A percentile compares a stretch with the other conserved stretches of the same genome.
Conservation (phyloP, 2,888 invertebrate species). For the Hirtodrosophila cameraria region DNA sequence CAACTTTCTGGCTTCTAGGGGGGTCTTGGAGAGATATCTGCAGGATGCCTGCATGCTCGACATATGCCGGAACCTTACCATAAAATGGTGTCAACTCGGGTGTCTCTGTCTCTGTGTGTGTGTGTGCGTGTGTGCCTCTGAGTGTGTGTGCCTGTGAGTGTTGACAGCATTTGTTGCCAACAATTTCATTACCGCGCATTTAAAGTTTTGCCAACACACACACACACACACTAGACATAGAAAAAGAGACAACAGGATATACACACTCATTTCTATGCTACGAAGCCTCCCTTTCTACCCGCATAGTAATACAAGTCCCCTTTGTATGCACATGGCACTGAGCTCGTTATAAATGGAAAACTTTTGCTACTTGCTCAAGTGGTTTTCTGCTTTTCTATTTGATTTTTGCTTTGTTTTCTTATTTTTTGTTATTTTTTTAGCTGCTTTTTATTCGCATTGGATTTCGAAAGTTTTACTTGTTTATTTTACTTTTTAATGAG, state of each 20-base stretch:
- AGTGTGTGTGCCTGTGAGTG: constrained; percentile 39
- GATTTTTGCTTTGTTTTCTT: constrained; percentile 40
- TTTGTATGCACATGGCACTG: constrained; percentile 44
- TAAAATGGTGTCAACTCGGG: constrained; percentile 69
- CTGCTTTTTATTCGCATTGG: constrained; percentile 55
- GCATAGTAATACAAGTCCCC: constrained; percentile 26
- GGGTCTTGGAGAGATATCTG: constrained; percentile 53
- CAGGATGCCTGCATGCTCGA: constrained; percentile 50
- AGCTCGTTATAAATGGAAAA: constrained; percentile 80
- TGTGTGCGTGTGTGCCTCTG: not conserved
- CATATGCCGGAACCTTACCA: constrained; percentile 59
- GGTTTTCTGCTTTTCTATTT: constrained; percentile 62
- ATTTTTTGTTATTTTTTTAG: constrained; percentile 8
- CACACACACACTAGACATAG: constrained; percentile 17
- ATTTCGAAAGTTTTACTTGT: constrained; percentile 66
- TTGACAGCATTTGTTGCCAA: constrained; percentile 76
- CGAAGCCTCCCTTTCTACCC: constrained; percentile 4
- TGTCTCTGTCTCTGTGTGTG: constrained; percentile 10
- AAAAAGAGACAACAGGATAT: constrained; percentile 55
- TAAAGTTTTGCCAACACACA: constrained; percentile 73
- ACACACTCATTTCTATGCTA: constrained; percentile 27
- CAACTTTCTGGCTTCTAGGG: constrained; percentile 65
- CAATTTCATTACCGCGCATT: constrained; percentile 79
- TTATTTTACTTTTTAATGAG: constrained; percentile 78
- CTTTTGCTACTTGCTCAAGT: constrained; percentile 78